These are phyloP conservation scores for Bucorvus abyssinicus DNA, from an alignment of 2,797 vertebrate genomes.

Conservation along the genomic window DNA sequence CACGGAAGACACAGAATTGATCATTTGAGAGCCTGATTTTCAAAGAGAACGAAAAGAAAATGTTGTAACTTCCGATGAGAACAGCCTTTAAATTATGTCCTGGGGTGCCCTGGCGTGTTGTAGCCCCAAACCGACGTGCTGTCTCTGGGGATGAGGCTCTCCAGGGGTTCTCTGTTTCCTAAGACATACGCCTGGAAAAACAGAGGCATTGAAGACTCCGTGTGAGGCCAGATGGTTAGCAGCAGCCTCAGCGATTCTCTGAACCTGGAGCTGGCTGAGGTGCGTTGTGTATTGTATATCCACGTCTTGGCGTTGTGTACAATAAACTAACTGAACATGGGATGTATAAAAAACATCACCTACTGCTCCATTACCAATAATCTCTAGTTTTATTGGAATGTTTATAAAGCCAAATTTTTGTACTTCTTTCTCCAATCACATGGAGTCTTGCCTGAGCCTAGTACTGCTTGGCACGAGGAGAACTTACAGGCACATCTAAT, in stretches of 20 bases:
- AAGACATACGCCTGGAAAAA: neutral
- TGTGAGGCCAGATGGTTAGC: neutral
- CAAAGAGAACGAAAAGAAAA: neutral
- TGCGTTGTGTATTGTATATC: too few species aligned
- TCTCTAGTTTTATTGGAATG: neutral
- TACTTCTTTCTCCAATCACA: neutral
- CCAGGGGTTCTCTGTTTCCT: accelerated
- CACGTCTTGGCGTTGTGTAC: neutral
- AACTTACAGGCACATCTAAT: constrained; percentile 47
- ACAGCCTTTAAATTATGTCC: neutral
- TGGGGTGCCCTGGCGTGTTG: neutral
- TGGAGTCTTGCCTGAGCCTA: neutral
- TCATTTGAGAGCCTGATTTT: neutral
- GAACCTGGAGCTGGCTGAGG: neutral
- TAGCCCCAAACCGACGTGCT: accelerated
- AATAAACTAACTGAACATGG: neutral
- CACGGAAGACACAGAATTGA: neutral
- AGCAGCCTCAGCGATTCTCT: neutral
- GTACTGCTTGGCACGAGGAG: constrained; percentile 11
- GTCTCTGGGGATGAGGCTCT: neutral
- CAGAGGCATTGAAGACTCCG: accelerated
- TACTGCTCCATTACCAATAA: neutral
- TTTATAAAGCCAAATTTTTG: neutral
- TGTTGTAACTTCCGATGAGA: neutral
- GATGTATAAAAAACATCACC: neutral